Conservation (phyloP, 2,113 vertebrate species). For the Brachirus orientalis region DNA sequence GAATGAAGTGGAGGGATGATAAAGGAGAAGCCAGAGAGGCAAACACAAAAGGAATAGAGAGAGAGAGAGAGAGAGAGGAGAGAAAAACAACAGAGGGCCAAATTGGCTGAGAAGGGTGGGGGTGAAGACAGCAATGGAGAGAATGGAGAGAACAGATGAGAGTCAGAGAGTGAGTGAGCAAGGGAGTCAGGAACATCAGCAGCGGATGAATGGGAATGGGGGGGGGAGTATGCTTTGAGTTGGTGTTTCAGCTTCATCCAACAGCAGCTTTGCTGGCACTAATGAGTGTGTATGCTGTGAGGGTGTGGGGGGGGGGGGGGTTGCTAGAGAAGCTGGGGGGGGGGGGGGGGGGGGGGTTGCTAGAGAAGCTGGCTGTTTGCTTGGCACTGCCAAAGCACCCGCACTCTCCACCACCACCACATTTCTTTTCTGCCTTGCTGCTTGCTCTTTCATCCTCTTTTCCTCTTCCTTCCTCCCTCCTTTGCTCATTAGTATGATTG, state of each 20-base stretch:
- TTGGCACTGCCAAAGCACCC: conserved; percentile 47
- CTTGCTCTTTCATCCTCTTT: conserved; percentile 44
- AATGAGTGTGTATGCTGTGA: conserved; percentile 70
- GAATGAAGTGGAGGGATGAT: conserved; percentile 27
- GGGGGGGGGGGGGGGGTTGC: conserved; percentile 17
- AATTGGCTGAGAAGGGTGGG: conserved; percentile 66
- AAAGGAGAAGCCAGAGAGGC: conserved; percentile 21
- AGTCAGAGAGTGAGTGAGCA: conserved; percentile 11
- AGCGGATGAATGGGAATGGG: conserved; percentile 35
- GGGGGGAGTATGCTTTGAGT: conserved; percentile 56
- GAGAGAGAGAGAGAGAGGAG: neutral
- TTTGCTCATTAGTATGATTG: conserved; percentile 76
- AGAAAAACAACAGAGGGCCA: conserved; percentile 56
- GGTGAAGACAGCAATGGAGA: conserved; percentile 24
- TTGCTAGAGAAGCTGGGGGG: conserved; percentile 16
- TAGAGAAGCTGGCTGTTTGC: conserved; percentile 40
- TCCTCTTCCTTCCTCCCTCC: conserved; percentile 13
- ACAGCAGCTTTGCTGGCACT: conserved; percentile 72
- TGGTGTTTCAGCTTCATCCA: conserved; percentile 77
- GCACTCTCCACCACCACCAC: conserved; percentile 11
- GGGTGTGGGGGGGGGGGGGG: neutral
- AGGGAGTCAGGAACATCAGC: conserved; percentile 3
- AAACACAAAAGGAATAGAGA: conserved; percentile 28
- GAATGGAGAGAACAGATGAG: conserved; percentile 30
- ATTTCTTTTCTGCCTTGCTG: conserved; percentile 28